phyloP scores from a whole-genome alignment of 2,113 vertebrate genomes.

The Balaeniceps rex region DNA sequence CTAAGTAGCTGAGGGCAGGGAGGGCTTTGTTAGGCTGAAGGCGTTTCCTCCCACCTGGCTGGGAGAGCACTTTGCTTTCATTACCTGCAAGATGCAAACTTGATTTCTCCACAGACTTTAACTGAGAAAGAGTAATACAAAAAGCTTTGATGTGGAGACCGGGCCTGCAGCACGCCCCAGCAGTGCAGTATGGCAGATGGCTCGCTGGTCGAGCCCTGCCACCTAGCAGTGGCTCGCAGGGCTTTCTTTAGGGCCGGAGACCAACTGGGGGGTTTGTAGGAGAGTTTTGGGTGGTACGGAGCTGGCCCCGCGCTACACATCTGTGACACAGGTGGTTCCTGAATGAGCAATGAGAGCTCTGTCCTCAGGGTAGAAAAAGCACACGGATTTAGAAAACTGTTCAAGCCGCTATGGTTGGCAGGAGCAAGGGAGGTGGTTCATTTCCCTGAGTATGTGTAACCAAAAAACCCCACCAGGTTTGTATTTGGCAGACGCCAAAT shows the following conservation, averaged over 20 bases:
- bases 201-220: background rate
- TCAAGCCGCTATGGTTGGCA: background rate
- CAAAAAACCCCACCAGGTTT: background rate
- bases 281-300: background rate
- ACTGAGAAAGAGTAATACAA: background rate
- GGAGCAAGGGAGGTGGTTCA: background rate
- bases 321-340: background rate
- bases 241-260: background rate
- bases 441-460: background rate
- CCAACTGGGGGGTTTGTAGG: background rate
- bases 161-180: background rate
- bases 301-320: background rate
- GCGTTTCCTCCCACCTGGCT: background rate
- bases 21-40: background rate
- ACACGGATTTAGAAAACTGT: background rate
- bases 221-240: slow-evolving; percentile 14
- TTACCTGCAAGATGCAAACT: background rate
- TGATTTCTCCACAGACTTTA: background rate
- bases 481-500: background rate
- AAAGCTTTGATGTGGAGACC: background rate
- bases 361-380: background rate
- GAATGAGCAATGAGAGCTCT: background rate
- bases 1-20: background rate
- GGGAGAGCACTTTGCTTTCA: background rate
- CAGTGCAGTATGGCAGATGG: background rate